Base-by-base conservation (phyloP, 1,140 invertebrate species). In the Ostrea denselamellosa region DNA sequence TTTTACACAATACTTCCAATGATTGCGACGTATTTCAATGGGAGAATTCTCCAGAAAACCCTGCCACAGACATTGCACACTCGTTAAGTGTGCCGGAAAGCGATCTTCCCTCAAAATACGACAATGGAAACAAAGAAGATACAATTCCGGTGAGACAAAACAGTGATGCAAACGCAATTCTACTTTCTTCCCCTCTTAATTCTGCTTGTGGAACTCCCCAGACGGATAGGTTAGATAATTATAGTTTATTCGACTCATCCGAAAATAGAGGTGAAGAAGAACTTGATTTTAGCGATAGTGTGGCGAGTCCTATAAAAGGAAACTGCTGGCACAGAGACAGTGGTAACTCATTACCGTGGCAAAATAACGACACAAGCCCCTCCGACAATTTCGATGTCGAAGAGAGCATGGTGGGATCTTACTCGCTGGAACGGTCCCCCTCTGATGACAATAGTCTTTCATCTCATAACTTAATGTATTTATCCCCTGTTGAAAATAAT, bases 1-100 rank as follows among this genome's bases (percentile, higher is more conserved):
- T 97, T 54, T 86, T 90, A 87, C 56, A 83, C 44, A 83, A 52
- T 53, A 22, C 44, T 17, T n/a, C 44, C n/a, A 52, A 83, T 34
- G 82, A 83, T 91, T 53, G 85, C 86, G 62, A 86, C 89, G 34
- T 54, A 54, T 68, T 53, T 85, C 89, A 51, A 28, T 87, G 17
- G 65, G 83, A 52, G 71, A 88, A 68, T 68, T 82, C 88, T 28
- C 71, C 71, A 81, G 82, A 83, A 83, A 83, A 54, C 34, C 8
- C 82, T 53, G 17, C 82, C 82, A 53, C 44, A 54, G 25, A 83
- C 44, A 54, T 22, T 83, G 19, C 44, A 83, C 82, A 52, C 25
- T 34, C 68, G 22, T 77, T 14, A 34, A 14, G 28, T 77, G 22
- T 77, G 8, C 68, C 68, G 68, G 68, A 77, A 77, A 77, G 68